phyloP scores from a whole-genome alignment of 2,113 vertebrate species.

The Ctenomys sociabilis region DNA sequence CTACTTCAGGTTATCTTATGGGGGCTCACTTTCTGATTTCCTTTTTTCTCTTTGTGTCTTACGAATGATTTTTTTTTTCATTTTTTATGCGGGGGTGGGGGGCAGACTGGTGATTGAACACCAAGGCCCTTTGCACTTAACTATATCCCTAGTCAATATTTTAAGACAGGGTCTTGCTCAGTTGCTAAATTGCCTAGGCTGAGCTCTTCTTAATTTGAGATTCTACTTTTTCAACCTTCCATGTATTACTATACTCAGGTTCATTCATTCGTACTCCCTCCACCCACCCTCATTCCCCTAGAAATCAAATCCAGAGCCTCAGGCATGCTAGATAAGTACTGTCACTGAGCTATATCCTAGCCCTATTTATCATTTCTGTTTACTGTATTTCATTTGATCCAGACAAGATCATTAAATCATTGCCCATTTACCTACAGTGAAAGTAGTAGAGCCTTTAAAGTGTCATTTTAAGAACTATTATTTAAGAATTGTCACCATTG shows the following conservation, averaged over 20 bases:
- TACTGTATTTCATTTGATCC: constrained; percentile 49
- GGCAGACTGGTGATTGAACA: neutral
- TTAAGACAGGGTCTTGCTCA: neutral
- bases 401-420: constrained; percentile 4
- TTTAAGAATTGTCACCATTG: neutral
- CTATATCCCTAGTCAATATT: neutral
- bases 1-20: constrained; percentile 3
- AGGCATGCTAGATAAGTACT: neutral
- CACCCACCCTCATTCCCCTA: neutral
- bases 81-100: neutral
- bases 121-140: too few relatives aligned
- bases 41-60: neutral
- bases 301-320: neutral
- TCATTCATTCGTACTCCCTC: neutral
- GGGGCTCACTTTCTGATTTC: constrained; percentile 46
- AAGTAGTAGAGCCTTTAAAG: neutral
- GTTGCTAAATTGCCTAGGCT: neutral
- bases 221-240: neutral
- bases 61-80: constrained; percentile 22
- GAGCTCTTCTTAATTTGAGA: neutral
- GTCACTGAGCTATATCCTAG: neutral
- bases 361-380: neutral
- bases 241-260: neutral
- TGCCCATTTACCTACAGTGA: constrained; percentile 26
- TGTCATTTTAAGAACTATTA: constrained; percentile 46